Conservation (phyloP, 2,113 vertebrate species). For the Baryphthengus martii region DNA sequence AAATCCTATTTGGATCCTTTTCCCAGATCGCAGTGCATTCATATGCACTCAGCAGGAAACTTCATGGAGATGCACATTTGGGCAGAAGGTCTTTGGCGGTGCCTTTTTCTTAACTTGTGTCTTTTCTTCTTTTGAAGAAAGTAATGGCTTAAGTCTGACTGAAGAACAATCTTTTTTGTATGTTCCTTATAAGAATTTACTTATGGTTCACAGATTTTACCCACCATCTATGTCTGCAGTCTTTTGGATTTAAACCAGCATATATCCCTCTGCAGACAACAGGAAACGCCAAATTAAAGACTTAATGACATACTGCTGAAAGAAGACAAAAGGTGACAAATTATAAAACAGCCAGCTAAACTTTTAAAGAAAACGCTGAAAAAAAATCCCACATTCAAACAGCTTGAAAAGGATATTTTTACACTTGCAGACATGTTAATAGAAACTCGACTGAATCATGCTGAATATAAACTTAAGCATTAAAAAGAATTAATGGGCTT, state of each 20-base stretch:
- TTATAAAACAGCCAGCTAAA: conserved; percentile 71
- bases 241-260: conserved; percentile 76
- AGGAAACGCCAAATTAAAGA: conserved; percentile 80
- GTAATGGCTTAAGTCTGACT: conserved; percentile 85
- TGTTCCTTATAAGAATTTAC: conserved; percentile 81
- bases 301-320: conserved; percentile 74
- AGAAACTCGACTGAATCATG: not conserved
- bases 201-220: conserved; percentile 84
- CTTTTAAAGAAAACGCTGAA: conserved; percentile 45
- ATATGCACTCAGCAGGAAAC: conserved; percentile 82
- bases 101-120: conserved; percentile 84
- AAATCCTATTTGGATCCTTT: conserved; percentile 87
- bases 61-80: conserved; percentile 83
- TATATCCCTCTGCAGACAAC: conserved; percentile 74
- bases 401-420: conserved; percentile 45
- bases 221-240: conserved; percentile 76
- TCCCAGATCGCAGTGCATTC: conserved; percentile 82
- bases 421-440: conserved; percentile 8
- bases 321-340: conserved; percentile 77
- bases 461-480: conserved; percentile 5
- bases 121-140: conserved; percentile 88
- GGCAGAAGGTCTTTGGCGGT: conserved; percentile 82
- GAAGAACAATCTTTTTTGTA: conserved; percentile 84
- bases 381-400: conserved; percentile 18
- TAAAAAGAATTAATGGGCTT: not conserved